phyloP scores from a whole-genome alignment of 2,797 vertebrate genomes.

The Pseudotriccus pelzelni region DNA sequence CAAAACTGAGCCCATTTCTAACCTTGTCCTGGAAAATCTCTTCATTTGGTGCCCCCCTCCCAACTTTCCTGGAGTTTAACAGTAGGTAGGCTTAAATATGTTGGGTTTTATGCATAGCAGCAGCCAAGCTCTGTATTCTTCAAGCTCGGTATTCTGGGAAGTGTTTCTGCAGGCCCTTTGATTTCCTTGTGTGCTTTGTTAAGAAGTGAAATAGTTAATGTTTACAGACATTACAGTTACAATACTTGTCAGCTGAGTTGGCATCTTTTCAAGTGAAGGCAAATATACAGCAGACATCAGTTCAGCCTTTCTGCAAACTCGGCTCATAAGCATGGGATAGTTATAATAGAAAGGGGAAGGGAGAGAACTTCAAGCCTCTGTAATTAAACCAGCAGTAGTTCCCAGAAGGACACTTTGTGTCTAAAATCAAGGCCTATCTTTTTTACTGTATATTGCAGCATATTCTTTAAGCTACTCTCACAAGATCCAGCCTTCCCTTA shows the following conservation, averaged over 20 bases:
- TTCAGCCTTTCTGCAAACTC: background rate
- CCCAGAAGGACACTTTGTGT: background rate
- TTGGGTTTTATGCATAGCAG: background rate
- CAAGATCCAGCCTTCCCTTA: background rate
- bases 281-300: background rate
- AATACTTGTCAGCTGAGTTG: background rate
- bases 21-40: background rate
- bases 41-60: background rate
- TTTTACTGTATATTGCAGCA: background rate
- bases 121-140: background rate
- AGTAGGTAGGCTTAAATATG: background rate
- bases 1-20: background rate
- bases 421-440: conserved; percentile 8
- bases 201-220: conserved; percentile 7
- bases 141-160: background rate
- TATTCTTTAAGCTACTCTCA: background rate
- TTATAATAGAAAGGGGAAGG: background rate
- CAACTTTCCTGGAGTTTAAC: background rate
- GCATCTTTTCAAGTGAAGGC: background rate
- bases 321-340: background rate
- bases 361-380: background rate
- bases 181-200: background rate
- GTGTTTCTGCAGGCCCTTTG: background rate
- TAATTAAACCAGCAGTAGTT: conserved; percentile 24
- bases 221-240: background rate